phyloP scores from a whole-genome alignment of 2,797 vertebrate genomes.

The Spinus olivaceus region DNA sequence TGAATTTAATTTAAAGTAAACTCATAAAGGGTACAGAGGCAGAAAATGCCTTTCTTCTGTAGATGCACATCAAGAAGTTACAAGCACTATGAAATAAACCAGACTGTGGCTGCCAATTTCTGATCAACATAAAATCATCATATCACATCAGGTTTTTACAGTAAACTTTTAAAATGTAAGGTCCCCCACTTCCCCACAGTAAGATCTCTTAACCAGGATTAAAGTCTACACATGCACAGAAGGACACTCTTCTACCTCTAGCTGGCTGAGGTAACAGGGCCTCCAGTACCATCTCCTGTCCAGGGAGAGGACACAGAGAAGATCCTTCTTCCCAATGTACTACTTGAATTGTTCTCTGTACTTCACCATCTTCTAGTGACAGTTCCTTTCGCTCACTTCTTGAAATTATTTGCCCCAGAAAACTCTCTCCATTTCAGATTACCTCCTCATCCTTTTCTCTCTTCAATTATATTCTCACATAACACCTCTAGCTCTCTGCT shows the following conservation, averaged over 20 bases:
- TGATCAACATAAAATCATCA: neutral
- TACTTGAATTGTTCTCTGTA: neutral
- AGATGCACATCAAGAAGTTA: neutral
- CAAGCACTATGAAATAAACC: neutral
- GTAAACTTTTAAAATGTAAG: neutral
- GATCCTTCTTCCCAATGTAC: neutral
- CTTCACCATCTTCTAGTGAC: neutral
- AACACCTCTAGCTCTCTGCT: neutral
- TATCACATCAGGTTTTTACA: neutral
- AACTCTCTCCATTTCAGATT: neutral
- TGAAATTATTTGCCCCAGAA: neutral
- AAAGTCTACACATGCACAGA: neutral
- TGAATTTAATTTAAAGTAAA: neutral
- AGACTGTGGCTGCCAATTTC: neutral
- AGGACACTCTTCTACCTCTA: neutral
- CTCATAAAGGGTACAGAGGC: neutral
- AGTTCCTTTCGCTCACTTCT: neutral
- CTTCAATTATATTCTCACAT: neutral
- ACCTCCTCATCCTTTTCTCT: neutral
- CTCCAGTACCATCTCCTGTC: neutral
- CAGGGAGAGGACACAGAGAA: neutral
- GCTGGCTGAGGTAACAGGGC: neutral
- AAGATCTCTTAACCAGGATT: neutral
- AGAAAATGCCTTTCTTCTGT: neutral
- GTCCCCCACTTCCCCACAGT: accelerated